Evolutionary conservation across 2,888 invertebrate genomes (phyloP).

Genomic region (Xiphydria camelus): DNA sequence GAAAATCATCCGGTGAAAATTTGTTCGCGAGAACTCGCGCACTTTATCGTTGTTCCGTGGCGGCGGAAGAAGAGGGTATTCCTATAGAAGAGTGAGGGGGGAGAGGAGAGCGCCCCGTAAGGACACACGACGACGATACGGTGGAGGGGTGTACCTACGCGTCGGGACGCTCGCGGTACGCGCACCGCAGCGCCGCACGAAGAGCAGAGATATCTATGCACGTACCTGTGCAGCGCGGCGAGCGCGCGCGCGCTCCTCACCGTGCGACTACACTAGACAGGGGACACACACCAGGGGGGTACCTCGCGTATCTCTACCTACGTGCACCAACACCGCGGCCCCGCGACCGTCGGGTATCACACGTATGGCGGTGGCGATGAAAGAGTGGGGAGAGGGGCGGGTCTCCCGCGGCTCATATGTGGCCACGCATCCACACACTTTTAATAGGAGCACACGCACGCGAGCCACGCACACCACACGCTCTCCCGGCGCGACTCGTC

Average conservation of each 20-base stretch:
- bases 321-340: not conserved
- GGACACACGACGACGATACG: too few species aligned
- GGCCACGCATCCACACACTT: conserved; percentile 57
- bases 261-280: conserved; percentile 1
- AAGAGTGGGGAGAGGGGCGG: conserved; percentile 38
- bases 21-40: too few species aligned
- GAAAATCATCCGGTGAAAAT: too few species aligned
- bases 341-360: too few species aligned
- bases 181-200: not conserved
- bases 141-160: not conserved
- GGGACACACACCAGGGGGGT: not conserved
- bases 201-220: conserved; percentile 2
- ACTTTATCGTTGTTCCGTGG: too few species aligned
- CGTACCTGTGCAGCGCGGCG: not conserved
- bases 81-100: too few species aligned
- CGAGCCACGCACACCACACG: conserved; percentile 19
- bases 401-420: conserved; percentile 45
- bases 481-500: conserved; percentile 11
- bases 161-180: not conserved
- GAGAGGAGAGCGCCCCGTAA: too few species aligned
- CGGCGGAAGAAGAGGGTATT: too few species aligned
- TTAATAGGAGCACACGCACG: conserved; percentile 41
- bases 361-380: conserved; percentile 30
- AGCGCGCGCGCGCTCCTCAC: too few species aligned
- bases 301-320: too few species aligned